phyloP scores from a whole-genome alignment of 2,797 vertebrate genomes.

The Pteronotus mesoamericanus region DNA sequence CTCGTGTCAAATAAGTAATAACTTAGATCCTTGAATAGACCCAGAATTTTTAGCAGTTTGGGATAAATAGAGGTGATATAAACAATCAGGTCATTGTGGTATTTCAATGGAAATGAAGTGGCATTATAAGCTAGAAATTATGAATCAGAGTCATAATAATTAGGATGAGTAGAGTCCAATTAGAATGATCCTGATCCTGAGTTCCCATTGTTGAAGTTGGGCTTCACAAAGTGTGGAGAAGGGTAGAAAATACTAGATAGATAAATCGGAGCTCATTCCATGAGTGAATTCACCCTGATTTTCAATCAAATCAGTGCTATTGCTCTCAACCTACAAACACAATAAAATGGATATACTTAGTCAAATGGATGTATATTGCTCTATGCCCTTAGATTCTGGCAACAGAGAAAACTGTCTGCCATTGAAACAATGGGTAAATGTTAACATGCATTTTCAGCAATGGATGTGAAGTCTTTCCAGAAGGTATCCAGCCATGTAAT shows the following conservation, averaged over 20 bases:
- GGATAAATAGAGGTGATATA: not conserved
- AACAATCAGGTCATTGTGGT: not conserved
- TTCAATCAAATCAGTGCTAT: not conserved
- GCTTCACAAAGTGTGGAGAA: not conserved
- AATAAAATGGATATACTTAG: not conserved
- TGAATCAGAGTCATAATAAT: not conserved
- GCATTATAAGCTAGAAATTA: not conserved
- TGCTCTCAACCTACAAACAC: not conserved
- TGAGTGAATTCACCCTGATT: not conserved
- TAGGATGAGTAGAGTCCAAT: not conserved
- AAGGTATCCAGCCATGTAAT: too few relatives aligned
- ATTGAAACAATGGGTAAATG: not conserved
- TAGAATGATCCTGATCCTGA: not conserved
- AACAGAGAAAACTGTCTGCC: not conserved
- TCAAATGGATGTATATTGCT: too few relatives aligned
- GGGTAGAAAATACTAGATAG: not conserved
- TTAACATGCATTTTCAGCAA: not conserved
- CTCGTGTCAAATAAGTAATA: not conserved
- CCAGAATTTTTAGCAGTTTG: not conserved
- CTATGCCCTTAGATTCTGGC: not conserved
- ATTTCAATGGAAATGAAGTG: not conserved
- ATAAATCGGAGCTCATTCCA: not conserved
- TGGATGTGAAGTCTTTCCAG: not conserved
- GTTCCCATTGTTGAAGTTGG: not conserved
- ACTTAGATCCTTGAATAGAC: not conserved